Base-by-base conservation (phyloP, 2,113 vertebrate species). In the Oceanites oceanicus region DNA sequence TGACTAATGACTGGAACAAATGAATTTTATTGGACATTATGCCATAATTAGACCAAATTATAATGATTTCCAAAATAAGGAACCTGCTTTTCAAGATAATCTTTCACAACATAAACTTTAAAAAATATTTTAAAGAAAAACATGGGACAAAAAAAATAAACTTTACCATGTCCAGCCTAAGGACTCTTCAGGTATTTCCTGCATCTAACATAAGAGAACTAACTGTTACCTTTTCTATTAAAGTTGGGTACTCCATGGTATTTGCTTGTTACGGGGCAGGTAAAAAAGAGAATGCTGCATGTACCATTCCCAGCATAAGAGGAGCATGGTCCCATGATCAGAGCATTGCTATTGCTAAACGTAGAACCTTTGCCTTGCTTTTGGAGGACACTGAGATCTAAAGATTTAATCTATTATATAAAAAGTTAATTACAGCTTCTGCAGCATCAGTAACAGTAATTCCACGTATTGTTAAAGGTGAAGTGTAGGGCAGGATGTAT, bases 231-330 rank as follows among this genome's bases (percentile, higher is more conserved):
- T 45, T 77, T 76, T 62, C 27, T 40, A 2, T 16, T 77, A 10
- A 27, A 59, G 20, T 38, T 47, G 47, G 1, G 5, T 86, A 40
- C 19, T 83, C 29, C 40, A 30, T 25, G 66, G 30, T 50, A 73
- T 49, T 80, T 73, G 7, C 8, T 74, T 81, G 9, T 40, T 80
- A 52, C 3, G 40, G 16, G 0, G 0, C 0, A 3, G 4, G 2
- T 55, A 29, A 53, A 52, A 71, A 75, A 27, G 18, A 80, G 11
- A 40, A 27, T 25, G 23, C 3, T 82, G 36, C 5, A 52, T 42
- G 11, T 65, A 25, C 7, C 16, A 36, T 75, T 81, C 18, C 32
- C 50, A 61, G 16, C 4, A 3, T 34, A 66, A 50, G 30, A 84
- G 17, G 6, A 77, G 5, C 29, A 38, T 9, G 9, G 10, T 71